Evolutionary conservation across 2,113 vertebrate species (phyloP).

Genomic region (Ariopsis seemanni): DNA sequence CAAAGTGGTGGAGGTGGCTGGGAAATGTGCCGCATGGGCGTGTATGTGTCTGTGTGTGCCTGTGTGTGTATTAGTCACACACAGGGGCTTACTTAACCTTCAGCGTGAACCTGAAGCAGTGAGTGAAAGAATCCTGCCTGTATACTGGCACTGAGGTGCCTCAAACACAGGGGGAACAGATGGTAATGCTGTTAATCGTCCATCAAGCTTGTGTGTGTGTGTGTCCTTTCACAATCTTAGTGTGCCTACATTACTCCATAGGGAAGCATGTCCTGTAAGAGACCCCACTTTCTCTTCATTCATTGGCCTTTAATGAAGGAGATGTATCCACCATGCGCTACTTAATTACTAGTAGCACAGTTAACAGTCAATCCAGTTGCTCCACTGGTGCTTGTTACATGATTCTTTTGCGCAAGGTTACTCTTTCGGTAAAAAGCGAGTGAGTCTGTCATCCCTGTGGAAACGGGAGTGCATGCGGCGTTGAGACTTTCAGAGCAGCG

Average conservation of each 20-base stretch:
- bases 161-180: slow-evolving; percentile 51
- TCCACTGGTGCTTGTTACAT: slow-evolving; percentile 8
- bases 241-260: not conserved
- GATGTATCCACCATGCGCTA: not conserved
- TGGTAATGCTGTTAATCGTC: slow-evolving; percentile 50
- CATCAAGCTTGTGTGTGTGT: slow-evolving; percentile 43
- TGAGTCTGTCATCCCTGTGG: not conserved
- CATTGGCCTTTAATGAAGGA: slow-evolving; percentile 3
- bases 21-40: slow-evolving; percentile 44
- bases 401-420: not conserved
- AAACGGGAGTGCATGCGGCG: not conserved
- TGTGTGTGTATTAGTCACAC: slow-evolving; percentile 35
- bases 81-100: slow-evolving; percentile 52
- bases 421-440: not conserved
- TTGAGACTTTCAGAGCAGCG: not conserved
- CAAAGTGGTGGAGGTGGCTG: slow-evolving; percentile 52
- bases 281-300: slow-evolving; percentile 10
- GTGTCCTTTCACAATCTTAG: slow-evolving; percentile 11
- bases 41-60: slow-evolving; percentile 34
- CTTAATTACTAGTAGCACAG: slow-evolving; percentile 12
- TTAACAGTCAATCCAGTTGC: not conserved
- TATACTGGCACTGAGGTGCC: slow-evolving; percentile 33
- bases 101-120: slow-evolving; percentile 36
- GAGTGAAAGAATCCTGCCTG: slow-evolving; percentile 40
- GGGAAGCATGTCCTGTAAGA: slow-evolving; percentile 21